Evolutionary conservation across 2,888 invertebrate species (phyloP), one percentile per base, ranked within the genome.

Genomic region (Drosophila ustulata): DNA sequence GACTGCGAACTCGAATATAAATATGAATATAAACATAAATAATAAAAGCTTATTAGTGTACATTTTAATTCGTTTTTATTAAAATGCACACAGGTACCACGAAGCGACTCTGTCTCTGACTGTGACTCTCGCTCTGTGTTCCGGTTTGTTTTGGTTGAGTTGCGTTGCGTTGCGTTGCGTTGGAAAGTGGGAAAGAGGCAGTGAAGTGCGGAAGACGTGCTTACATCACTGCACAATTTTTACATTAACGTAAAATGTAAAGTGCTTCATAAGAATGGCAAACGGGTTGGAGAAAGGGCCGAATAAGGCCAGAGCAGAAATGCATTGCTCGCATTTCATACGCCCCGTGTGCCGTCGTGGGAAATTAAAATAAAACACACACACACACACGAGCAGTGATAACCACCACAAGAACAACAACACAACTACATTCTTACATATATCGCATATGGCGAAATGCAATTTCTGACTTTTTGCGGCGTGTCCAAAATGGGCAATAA

Each of bases 161-260:
- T 28, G 26, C 50, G 7, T 13, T 41, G n/a, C n/a, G n/a, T n/a
- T n/a, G n/a, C n/a, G n/a, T n/a, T n/a, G n/a, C n/a, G n/a, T n/a
- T n/a, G n/a, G n/a, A n/a, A n/a, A n/a, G n/a, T n/a, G n/a, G n/a
- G n/a, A n/a, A n/a, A n/a, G n/a, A n/a, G 39, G 47, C 76, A 75
- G 64, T 71, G 84, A 82, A 68, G 86, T 81, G 75, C 72, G 80
- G 82, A 82, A 84, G 85, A 87, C 82, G 88, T 82, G 84, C 75
- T 87, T 78, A 84, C 89, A 89, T 86, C 88, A 78, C 70, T 89
- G 85, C 89, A 89, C 85, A 89, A 86, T 89, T 82, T 82, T 82
- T 71, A 82, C 82, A 82, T 88, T 82, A 88, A 82, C 70, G 73
- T 73, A 52, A 75, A 85, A 81, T 67, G 71, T 71, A 79, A 78